A percentile compares a stretch with the other conserved stretches of the same genome.
These are phyloP conservation scores for Desmodus rotundus DNA, from an alignment of 2,113 vertebrate genomes.

Conservation along the genomic window DNA sequence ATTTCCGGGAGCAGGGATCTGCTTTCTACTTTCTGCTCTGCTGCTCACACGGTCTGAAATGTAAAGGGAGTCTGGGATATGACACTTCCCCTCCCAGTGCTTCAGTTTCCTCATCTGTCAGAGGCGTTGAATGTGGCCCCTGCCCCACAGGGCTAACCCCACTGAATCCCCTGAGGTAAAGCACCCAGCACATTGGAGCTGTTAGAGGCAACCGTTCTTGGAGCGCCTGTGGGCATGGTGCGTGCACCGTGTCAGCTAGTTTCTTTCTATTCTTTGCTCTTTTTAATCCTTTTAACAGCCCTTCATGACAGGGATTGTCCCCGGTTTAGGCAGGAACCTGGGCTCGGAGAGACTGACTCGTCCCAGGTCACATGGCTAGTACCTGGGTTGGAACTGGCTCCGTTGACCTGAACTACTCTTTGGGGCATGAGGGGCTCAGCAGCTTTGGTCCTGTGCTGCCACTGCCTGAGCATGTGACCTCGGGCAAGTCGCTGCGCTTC, in stretches of 20 bases:
- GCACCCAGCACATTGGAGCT: not conserved
- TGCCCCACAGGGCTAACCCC: not conserved
- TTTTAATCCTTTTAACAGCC: not conserved
- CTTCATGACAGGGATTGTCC: not conserved
- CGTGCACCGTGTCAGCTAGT: accelerated
- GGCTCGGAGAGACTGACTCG: not conserved
- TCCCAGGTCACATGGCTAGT: not conserved
- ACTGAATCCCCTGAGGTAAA: not conserved
- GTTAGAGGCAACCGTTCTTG: not conserved
- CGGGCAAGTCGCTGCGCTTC: not conserved
- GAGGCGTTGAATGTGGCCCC: not conserved
- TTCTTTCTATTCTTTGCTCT: not conserved
- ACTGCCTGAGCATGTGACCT: not conserved
- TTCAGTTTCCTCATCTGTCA: not conserved
- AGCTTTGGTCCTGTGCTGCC: not conserved
- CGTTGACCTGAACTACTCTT: not conserved
- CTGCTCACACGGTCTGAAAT: not conserved
- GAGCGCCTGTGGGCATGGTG: not conserved
- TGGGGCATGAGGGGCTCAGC: not conserved
- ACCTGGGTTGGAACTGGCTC: not conserved
- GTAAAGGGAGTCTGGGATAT: not conserved
- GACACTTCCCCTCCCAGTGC: not conserved
- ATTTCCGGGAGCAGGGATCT: not conserved
- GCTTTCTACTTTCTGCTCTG: not conserved
- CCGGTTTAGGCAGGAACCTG: not conserved